phyloP scores from a whole-genome alignment of 1,140 invertebrate genomes.

The Mylabris phalerata region DNA sequence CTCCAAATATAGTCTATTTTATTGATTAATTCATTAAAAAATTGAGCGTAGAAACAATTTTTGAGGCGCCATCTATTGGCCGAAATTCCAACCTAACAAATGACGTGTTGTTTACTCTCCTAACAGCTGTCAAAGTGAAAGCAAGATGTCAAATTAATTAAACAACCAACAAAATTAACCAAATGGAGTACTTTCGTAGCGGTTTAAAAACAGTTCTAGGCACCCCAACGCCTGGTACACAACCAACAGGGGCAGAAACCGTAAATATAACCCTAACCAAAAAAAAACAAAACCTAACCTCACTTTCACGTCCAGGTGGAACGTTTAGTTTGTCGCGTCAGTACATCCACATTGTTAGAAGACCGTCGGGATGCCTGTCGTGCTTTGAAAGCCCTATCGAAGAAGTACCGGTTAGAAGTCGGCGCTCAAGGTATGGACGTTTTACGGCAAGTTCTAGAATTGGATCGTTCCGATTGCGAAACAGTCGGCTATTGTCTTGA shows the following conservation, averaged over 20 bases:
- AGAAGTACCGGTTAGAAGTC: slow-evolving; percentile 90
- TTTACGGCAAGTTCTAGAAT: slow-evolving; percentile 71
- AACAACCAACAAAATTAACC: not conserved
- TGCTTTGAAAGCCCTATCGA: slow-evolving; percentile 88
- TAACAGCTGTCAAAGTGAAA: not conserved
- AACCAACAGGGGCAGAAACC: slow-evolving; percentile 76
- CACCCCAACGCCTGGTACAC: slow-evolving; percentile 62
- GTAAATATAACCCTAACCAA: slow-evolving; percentile 46
- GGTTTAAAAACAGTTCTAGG: slow-evolving; percentile 84
- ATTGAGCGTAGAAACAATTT: not conserved
- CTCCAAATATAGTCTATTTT: too few relatives aligned
- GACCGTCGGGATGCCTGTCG: slow-evolving; percentile 94
- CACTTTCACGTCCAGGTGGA: slow-evolving; percentile 66
- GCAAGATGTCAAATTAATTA: not conserved
- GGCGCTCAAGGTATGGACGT: slow-evolving; percentile 92
- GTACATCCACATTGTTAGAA: slow-evolving; percentile 86
- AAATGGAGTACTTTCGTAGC: slow-evolving; percentile 82
- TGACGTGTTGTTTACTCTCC: slow-evolving; percentile 5
- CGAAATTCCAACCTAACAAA: not conserved
- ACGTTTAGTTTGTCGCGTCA: slow-evolving; percentile 82
- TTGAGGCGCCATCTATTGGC: not conserved
- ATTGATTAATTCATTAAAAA: too few relatives aligned
- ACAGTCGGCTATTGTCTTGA: slow-evolving; percentile 88
- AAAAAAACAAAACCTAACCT: slow-evolving; percentile 5
- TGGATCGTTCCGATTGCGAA: slow-evolving; percentile 82